A percentile compares a stretch with the other conserved stretches of the same genome.
Evolutionary conservation across 1,140 invertebrate species (phyloP).

Genomic region (Adoxophyes honmai): DNA sequence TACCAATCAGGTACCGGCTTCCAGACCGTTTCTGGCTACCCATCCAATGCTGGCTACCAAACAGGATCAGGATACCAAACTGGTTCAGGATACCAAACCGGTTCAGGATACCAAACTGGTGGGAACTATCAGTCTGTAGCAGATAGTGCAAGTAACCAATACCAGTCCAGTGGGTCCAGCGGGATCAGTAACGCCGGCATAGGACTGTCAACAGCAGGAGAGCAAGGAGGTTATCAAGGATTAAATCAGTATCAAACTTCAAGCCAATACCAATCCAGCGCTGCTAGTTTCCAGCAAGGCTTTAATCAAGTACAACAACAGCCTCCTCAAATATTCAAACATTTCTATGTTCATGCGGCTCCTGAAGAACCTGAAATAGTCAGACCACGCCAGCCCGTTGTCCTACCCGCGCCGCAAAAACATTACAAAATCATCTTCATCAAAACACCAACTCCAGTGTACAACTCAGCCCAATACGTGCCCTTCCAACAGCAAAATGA

Average conservation of each 20-base stretch:
- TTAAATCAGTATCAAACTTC: slow-evolving; percentile 39
- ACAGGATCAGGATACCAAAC: neutral
- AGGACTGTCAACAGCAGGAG: neutral
- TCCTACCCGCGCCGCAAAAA: slow-evolving; percentile 75
- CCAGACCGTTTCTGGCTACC: slow-evolving; percentile 8
- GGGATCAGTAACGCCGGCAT: neutral
- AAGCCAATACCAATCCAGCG: slow-evolving; percentile 39
- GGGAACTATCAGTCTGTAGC: slow-evolving; percentile 2
- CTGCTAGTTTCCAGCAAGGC: slow-evolving; percentile 43
- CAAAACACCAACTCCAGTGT: slow-evolving; percentile 81
- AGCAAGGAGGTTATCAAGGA: slow-evolving; percentile 18
- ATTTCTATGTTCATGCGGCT: slow-evolving; percentile 64
- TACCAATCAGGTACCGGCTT: slow-evolving; percentile 1
- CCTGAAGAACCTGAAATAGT: slow-evolving; percentile 58
- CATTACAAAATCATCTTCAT: slow-evolving; percentile 90
- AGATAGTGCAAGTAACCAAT: slow-evolving; percentile 19
- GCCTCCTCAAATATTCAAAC: slow-evolving; percentile 59
- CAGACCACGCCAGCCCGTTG: slow-evolving; percentile 43
- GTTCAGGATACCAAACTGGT: slow-evolving; percentile 12
- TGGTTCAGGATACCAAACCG: neutral
- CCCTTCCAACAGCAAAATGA: slow-evolving; percentile 78
- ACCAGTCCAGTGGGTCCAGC: slow-evolving; percentile 6
- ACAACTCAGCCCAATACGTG: slow-evolving; percentile 47
- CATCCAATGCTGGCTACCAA: slow-evolving; percentile 1
- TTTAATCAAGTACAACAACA: slow-evolving; percentile 46